Evolutionary conservation across 2,888 invertebrate genomes (phyloP).

Genomic region (Conchocele bisecta): DNA sequence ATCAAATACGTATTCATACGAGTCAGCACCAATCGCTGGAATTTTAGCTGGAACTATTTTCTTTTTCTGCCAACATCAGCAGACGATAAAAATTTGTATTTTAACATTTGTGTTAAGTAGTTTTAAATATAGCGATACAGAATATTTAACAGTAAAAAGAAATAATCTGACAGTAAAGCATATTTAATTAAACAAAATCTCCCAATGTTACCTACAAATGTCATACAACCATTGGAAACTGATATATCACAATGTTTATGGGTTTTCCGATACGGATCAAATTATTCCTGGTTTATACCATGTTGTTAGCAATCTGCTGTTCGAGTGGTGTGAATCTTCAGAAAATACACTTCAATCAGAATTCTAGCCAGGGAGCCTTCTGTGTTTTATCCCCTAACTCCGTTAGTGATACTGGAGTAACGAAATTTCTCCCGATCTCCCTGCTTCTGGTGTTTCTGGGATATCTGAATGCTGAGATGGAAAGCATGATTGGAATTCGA

Average conservation of each 20-base stretch:
- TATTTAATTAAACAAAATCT: not conserved
- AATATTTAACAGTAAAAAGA: too few relatives aligned
- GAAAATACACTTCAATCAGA: conserved; percentile 20
- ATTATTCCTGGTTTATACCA: too few relatives aligned
- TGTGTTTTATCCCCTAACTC: not conserved
- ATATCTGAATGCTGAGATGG: not conserved
- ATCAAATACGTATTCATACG: not conserved
- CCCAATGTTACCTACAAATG: not conserved
- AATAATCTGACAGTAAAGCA: too few relatives aligned
- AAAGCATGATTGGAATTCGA: conserved; percentile 23
- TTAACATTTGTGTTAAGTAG: too few relatives aligned
- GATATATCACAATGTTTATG: too few relatives aligned
- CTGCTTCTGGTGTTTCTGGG: not conserved
- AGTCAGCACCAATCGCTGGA: too few relatives aligned
- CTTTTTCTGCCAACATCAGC: not conserved
- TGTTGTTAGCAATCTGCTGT: too few relatives aligned
- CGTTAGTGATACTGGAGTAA: not conserved
- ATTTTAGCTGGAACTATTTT: conserved; percentile 15
- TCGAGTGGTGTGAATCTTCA: not conserved
- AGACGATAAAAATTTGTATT: too few relatives aligned
- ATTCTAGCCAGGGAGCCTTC: conserved; percentile 37
- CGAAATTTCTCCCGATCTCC: not conserved
- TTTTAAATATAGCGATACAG: too few relatives aligned
- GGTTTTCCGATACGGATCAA: too few relatives aligned
- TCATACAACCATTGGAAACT: not conserved